These are phyloP conservation scores for Macaca mulatta DNA, from an alignment of 2,113 vertebrate species.

Conservation along the genomic window DNA sequence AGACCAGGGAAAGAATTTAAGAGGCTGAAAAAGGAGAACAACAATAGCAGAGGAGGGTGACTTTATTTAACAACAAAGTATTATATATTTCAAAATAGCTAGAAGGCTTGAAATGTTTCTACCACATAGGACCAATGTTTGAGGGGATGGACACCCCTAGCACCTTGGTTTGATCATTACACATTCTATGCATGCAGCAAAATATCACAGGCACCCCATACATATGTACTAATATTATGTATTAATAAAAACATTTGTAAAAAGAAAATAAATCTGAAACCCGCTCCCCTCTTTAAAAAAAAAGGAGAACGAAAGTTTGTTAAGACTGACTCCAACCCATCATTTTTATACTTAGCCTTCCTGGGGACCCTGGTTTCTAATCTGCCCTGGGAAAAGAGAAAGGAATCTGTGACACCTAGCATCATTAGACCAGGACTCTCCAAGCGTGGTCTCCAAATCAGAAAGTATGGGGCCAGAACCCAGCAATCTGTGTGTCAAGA, in stretches of 20 bases:
- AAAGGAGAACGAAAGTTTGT: neutral
- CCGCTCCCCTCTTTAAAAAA: neutral
- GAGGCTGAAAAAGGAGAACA: neutral
- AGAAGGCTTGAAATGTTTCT: neutral
- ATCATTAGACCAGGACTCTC: neutral
- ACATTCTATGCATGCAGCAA: neutral
- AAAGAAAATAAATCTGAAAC: neutral
- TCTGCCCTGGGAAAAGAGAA: neutral
- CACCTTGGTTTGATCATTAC: neutral
- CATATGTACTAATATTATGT: neutral
- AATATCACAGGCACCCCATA: neutral
- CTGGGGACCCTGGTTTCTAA: neutral
- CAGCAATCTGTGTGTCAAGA: neutral
- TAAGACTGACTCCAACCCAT: neutral
- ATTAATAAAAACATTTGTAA: neutral
- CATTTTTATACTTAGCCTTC: neutral
- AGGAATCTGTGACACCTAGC: fast-evolving
- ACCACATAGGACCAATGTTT: neutral
- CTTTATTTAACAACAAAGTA: neutral
- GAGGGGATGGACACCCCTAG: neutral
- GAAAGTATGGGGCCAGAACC: neutral
- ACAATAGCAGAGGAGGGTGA: neutral
- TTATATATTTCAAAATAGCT: neutral
- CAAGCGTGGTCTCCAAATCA: neutral
- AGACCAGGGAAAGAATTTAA: neutral